Percentiles rank a stretch among this genome's conserved stretches.
phyloP scores from a whole-genome alignment of 2,888 invertebrate species.

The Lochmaea capreae region DNA sequence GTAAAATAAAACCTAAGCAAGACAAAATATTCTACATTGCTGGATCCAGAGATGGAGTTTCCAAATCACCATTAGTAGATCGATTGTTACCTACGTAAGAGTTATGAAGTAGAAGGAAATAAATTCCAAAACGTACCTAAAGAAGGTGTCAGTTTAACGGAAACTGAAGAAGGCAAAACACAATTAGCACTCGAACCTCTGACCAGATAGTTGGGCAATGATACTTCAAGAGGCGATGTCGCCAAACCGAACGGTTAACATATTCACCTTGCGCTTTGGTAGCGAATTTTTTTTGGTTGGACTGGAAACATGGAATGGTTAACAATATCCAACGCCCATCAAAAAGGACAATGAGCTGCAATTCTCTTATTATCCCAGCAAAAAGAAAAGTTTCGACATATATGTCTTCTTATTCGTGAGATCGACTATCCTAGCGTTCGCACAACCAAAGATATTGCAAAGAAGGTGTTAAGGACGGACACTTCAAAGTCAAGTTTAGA shows the following conservation, averaged over 20 bases:
- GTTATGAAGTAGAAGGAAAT: slow-evolving; percentile 91
- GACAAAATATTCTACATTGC: slow-evolving; percentile 97
- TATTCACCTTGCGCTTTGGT: slow-evolving; percentile 96
- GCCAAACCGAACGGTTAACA: slow-evolving; percentile 80
- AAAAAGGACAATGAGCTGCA: slow-evolving; percentile 94
- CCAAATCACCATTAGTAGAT: slow-evolving; percentile 95
- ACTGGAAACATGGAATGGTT: slow-evolving; percentile 99
- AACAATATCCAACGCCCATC: slow-evolving; percentile 96
- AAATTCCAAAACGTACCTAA: slow-evolving; percentile 99
- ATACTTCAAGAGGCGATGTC: slow-evolving; percentile 81
- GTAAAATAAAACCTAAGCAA: slow-evolving; percentile 95
- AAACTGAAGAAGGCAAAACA: slow-evolving; percentile 78
- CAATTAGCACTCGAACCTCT: slow-evolving; percentile 89
- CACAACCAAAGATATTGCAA: slow-evolving; percentile 84
- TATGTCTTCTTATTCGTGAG: slow-evolving; percentile 87
- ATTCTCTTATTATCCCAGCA: slow-evolving; percentile 87
- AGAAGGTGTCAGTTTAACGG: slow-evolving; percentile 91
- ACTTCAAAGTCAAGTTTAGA: slow-evolving; percentile 79
- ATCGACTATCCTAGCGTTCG: slow-evolving; percentile 81
- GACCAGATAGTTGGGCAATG: slow-evolving; percentile 86
- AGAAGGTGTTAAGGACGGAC: slow-evolving; percentile 92
- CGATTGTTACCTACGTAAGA: slow-evolving; percentile 89
- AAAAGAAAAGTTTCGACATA: slow-evolving; percentile 98
- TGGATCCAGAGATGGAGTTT: slow-evolving; percentile 88
- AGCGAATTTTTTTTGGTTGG: slow-evolving; percentile 96